Conservation (phyloP, 2,888 invertebrate species). For the Cerceris rybyensis region DNA sequence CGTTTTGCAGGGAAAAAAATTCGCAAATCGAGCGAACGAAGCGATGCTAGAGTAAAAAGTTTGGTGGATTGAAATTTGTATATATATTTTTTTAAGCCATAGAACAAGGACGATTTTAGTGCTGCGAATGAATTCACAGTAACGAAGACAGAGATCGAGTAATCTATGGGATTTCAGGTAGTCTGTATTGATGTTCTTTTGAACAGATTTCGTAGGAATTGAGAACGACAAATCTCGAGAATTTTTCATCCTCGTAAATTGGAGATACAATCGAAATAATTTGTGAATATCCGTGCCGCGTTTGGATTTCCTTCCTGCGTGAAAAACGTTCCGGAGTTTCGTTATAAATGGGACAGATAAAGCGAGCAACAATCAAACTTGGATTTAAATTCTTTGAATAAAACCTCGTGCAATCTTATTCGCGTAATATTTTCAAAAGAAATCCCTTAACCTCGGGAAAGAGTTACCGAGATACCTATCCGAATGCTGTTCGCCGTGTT, state of each 20-base stretch:
- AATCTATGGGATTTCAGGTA: constrained; percentile 8
- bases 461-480: too few relatives aligned
- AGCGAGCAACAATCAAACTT: constrained; percentile 5
- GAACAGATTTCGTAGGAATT: background rate
- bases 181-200: background rate
- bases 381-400: constrained; percentile 5
- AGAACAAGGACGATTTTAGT: constrained; percentile 11
- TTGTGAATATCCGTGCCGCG: too few relatives aligned
- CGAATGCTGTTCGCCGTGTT: too few relatives aligned
- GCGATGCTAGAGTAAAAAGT: background rate
- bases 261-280: too few relatives aligned
- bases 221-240: background rate
- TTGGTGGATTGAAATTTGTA: background rate
- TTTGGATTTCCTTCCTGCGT: too few relatives aligned
- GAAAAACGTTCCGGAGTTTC: too few relatives aligned
- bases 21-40: background rate
- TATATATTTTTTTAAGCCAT: background rate
- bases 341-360: too few relatives aligned
- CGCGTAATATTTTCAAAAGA: background rate
- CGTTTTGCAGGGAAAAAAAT: background rate
- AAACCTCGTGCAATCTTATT: background rate
- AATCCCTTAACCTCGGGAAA: too few relatives aligned
- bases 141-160: constrained; percentile 31
- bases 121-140: constrained; percentile 33
- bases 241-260: too few relatives aligned